Conservation (phyloP, 2,888 invertebrate species). For the Portevinia maculata region DNA sequence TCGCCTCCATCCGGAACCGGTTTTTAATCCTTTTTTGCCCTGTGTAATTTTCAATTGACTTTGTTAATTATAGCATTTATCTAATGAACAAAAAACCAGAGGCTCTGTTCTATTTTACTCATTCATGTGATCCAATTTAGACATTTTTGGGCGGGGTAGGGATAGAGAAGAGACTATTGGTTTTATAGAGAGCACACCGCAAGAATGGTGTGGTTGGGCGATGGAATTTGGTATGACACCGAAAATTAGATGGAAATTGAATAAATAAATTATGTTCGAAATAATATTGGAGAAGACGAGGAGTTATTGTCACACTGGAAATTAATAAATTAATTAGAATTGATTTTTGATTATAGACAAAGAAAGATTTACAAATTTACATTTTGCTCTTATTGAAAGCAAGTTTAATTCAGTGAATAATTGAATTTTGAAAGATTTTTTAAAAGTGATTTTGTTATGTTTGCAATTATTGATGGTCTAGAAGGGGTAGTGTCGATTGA, state of each 20-base stretch:
- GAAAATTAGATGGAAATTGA: slow-evolving; percentile 65
- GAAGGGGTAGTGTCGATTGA: too few relatives aligned
- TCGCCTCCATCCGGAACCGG: neutral
- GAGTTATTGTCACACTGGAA: neutral
- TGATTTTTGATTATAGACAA: slow-evolving; percentile 44
- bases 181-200: slow-evolving; percentile 9
- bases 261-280: slow-evolving; percentile 64
- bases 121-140: slow-evolving; percentile 60
- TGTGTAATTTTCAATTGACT: slow-evolving; percentile 73
- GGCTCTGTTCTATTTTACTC: slow-evolving; percentile 60
- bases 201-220: neutral
- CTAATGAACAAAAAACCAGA: slow-evolving; percentile 48
- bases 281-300: slow-evolving; percentile 4
- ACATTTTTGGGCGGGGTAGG: slow-evolving; percentile 1
- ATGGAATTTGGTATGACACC: slow-evolving; percentile 36
- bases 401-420: neutral
- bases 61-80: slow-evolving; percentile 67
- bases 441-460: too few relatives aligned
- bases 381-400: neutral
- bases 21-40: slow-evolving; percentile 57
- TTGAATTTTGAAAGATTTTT: neutral
- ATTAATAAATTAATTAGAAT: slow-evolving; percentile 42
- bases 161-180: slow-evolving; percentile 10
- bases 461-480: too few relatives aligned
- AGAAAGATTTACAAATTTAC: neutral